A percentile compares a stretch with the other conserved stretches of the same genome.
phyloP scores from a whole-genome alignment of 2,113 vertebrate species.

The Mormyrus iriodes region DNA sequence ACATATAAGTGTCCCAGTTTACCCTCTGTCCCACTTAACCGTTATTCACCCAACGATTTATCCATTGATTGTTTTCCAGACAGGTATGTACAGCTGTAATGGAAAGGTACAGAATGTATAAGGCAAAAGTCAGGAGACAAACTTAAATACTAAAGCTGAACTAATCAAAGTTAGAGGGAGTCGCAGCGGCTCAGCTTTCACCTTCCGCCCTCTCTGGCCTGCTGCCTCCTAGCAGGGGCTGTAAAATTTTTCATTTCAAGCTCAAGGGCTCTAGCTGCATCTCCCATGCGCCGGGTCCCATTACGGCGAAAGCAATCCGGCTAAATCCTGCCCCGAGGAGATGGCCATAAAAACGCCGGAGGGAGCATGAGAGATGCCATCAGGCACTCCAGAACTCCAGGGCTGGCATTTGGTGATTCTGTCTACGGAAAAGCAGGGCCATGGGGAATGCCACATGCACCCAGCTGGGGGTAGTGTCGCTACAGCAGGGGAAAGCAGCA shows the following conservation, averaged over 20 bases:
- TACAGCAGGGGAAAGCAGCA: neutral
- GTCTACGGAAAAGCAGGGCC: neutral
- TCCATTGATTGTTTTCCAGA: neutral
- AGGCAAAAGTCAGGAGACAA: neutral
- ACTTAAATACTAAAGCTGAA: neutral
- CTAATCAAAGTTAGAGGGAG: neutral
- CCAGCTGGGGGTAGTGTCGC: neutral
- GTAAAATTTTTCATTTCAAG: conserved; percentile 13
- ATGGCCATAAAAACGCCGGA: neutral
- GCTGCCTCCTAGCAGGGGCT: neutral
- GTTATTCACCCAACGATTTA: neutral
- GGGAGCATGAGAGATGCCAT: neutral
- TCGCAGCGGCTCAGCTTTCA: neutral
- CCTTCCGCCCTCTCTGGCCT: neutral
- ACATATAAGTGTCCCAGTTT: neutral
- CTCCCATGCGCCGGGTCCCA: neutral
- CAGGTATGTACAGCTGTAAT: neutral
- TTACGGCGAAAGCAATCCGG: neutral
- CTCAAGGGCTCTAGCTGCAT: conserved; percentile 7
- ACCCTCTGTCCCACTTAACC: neutral
- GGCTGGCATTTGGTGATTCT: neutral
- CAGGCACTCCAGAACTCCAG: neutral
- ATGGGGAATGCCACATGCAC: neutral
- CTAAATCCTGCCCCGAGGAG: neutral
- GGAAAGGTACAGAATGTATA: neutral